phyloP scores from a whole-genome alignment of 2,797 vertebrate species.

The Dermochelys coriacea region DNA sequence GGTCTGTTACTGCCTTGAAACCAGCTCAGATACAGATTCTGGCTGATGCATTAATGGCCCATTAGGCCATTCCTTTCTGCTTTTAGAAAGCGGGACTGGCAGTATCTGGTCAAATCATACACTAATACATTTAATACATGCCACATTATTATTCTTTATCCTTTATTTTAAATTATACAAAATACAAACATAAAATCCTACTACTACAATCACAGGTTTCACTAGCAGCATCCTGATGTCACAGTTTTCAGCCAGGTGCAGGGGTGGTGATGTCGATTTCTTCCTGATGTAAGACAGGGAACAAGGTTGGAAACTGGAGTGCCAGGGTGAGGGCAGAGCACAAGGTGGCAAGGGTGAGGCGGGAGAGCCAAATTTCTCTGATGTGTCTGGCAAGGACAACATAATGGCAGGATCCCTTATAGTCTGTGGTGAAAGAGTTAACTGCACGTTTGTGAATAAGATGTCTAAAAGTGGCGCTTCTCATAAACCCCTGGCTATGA shows the following conservation, averaged over 20 bases:
- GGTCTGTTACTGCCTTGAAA: too few relatives aligned
- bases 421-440: not conserved
- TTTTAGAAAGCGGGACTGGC: too few relatives aligned
- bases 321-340: not conserved
- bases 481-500: not conserved
- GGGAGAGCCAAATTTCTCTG: not conserved
- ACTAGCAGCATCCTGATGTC: not conserved
- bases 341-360: not conserved
- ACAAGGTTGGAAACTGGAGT: not conserved
- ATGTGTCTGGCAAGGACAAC: slow-evolving; percentile 17
- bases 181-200: too few relatives aligned
- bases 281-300: not conserved
- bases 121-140: too few relatives aligned
- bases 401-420: slow-evolving; percentile 5
- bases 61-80: too few relatives aligned
- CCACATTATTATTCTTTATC: too few relatives aligned
- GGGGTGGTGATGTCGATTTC: not conserved
- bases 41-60: too few relatives aligned
- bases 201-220: not conserved
- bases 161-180: too few relatives aligned
- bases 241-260: not conserved
- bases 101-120: too few relatives aligned
- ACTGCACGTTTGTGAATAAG: not conserved
- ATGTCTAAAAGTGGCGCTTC: slow-evolving; percentile 32
- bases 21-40: too few relatives aligned